Evolutionary conservation across 2,888 invertebrate species (phyloP), one percentile per base, ranked within the genome.

Genomic region (Ellobium chinense): DNA sequence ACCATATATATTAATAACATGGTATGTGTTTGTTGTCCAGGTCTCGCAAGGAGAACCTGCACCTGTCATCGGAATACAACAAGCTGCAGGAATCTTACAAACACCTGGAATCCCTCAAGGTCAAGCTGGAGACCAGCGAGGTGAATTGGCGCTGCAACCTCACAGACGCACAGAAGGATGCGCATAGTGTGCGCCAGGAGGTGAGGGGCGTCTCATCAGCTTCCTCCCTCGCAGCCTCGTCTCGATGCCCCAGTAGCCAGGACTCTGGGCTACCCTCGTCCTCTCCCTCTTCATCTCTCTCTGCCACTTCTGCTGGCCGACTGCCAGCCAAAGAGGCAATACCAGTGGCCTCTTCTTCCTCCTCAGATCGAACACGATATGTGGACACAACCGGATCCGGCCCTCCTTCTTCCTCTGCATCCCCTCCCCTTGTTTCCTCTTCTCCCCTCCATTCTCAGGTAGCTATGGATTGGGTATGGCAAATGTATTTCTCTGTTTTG

Each of bases 151-250:
- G 89, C 77, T 85, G 87, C 58, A 93, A 91, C 83, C 88, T 90
- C 80, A 91, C 92, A 1, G 91, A 92, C 82, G 90, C 91, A n/a
- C 90, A 92, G 87, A 92, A 91, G 85, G 90, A 92, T 85, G 91
- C 89, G 18, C 89, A 91, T 68, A 87, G 87, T 62, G 85, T 87
- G 29, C 58, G 70, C 62, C 72, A 72, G 60, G 72, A 72, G 72
- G 72, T 72, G 72, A 72, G 72, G 56, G 72, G 58, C 36, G 27
- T 18, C 34, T 58, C 63, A 24, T 63, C 74, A 54, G 24, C 46
- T 46, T 37, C 63, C 24, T 65, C 89, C 87, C 82, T 83, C 85
- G 84, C 89, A 92, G 91, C 91, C 91, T 87, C 88, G 89, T 80
- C 76, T 27, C 65, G 56, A 2, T 54, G 66, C 24, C 21, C 66